These are phyloP conservation scores for Drosophila orena DNA, from an alignment of 1,140 invertebrate species.

Conservation along the genomic window DNA sequence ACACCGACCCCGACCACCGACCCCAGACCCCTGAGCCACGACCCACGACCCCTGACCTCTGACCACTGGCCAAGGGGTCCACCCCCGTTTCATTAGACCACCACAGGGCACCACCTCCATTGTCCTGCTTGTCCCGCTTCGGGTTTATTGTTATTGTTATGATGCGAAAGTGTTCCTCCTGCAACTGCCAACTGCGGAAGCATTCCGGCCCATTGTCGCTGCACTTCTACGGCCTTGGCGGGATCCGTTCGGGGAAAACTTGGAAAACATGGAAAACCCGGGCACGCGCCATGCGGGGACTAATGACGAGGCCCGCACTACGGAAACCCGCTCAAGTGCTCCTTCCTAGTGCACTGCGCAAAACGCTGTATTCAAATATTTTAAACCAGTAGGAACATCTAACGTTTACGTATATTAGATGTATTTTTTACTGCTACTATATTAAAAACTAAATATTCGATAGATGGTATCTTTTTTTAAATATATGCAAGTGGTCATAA, in stretches of 20 bases:
- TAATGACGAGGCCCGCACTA: slow-evolving; percentile 63
- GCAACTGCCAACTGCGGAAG: slow-evolving; percentile 69
- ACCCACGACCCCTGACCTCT: slow-evolving; percentile 19
- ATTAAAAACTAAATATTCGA: no score
- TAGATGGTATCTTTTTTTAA: no score
- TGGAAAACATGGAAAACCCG: slow-evolving; percentile 14
- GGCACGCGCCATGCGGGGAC: slow-evolving; percentile 53
- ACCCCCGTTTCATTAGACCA: slow-evolving; percentile 51
- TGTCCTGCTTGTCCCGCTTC: slow-evolving; percentile 59
- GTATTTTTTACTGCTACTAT: no score
- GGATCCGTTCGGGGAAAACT: slow-evolving; percentile 4
- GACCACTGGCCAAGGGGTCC: slow-evolving; percentile 60
- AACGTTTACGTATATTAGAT: no score
- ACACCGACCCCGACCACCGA: neutral
- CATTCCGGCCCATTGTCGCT: slow-evolving; percentile 59
- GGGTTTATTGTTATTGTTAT: slow-evolving; percentile 83
- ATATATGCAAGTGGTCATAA: no score
- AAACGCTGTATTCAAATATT: neutral
- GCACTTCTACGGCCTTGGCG: slow-evolving; percentile 61
- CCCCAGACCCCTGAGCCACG: neutral
- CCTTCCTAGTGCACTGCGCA: slow-evolving; percentile 28
- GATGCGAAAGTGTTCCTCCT: slow-evolving; percentile 59
- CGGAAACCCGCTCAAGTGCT: slow-evolving; percentile 70
- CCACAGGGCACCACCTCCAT: slow-evolving; percentile 54
- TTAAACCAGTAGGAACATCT: no score